These are phyloP conservation scores for Propithecus deckenii DNA, from an alignment of 2,797 vertebrate species.

Conservation along the genomic window DNA sequence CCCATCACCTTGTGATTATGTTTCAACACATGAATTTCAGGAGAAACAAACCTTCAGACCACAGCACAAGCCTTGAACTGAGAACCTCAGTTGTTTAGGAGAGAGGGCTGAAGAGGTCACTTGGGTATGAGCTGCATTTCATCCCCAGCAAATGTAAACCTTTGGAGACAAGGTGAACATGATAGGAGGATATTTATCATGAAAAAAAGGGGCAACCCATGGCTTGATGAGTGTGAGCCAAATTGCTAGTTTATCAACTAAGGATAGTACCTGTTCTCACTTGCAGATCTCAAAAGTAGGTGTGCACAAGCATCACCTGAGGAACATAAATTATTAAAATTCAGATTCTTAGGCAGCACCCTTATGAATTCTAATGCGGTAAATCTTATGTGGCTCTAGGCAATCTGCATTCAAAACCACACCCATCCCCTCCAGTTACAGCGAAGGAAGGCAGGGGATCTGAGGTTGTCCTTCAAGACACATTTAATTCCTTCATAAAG, in stretches of 20 bases:
- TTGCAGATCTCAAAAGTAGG: not conserved
- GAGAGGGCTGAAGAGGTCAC: not conserved
- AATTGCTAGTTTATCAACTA: not conserved
- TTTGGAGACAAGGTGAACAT: not conserved
- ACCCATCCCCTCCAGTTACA: too few species aligned
- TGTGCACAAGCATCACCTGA: not conserved
- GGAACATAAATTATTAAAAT: not conserved
- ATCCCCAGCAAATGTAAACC: not conserved
- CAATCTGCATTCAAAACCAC: not conserved
- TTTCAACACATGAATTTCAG: not conserved
- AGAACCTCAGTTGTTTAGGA: not conserved
- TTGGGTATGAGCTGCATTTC: not conserved
- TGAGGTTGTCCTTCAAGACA: not conserved
- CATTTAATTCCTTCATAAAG: not conserved
- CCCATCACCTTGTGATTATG: not conserved
- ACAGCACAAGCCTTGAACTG: not conserved
- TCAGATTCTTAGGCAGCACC: not conserved
- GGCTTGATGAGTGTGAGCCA: not conserved
- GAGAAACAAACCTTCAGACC: not conserved
- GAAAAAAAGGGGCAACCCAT: not conserved
- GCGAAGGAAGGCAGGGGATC: not conserved
- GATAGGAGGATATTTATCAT: not conserved
- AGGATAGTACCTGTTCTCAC: not conserved
- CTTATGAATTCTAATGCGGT: not conserved
- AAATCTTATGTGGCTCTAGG: not conserved